Evolutionary conservation across 2,888 invertebrate genomes (phyloP), one percentile per base, ranked within the genome.

Genomic region (Hyles lineata): DNA sequence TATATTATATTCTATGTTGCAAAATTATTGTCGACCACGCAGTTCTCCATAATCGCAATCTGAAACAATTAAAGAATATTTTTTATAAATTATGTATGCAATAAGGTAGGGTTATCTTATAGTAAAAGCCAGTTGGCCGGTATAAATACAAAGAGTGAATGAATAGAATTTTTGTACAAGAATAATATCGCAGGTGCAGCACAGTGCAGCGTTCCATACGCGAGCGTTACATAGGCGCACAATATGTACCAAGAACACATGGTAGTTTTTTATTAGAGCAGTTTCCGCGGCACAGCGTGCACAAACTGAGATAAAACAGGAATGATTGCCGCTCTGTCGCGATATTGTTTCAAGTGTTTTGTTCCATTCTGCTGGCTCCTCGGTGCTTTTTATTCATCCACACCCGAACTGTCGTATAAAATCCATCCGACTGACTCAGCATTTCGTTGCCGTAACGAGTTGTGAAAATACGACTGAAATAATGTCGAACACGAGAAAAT

Each of bases 271-370:
- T 93, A 93, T 93, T 91, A 88, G 89, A 85, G 85, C 89, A 87
- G 92, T 91, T 91, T 90, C 91, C 92, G 90, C 85, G 86, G 87
- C 89, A 83, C 86, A 86, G 90, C 90, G 90, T 93, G 94, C 89
- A 87, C 92, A 92, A 92, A 93, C 92, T 90, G 88, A 90, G 93
- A 94, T 94, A 94, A 93, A 93, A 92, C 90, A 90, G 90, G 89
- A 93, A 92, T 92, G 92, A 93, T 93, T 91, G 93, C 92, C 91
- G 90, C 91, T 89, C 89, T 90, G 89, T 89, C 90, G 89, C 88
- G 92, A 92, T 92, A 92, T 91, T 92, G 90, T 93, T 93, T 89
- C 89, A 89, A 92, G 91, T 90, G 89, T 91, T 93, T 90, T 91
- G 90, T 91, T 89, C 88, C 89, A 89, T 89, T 90, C 87, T 83